Evolutionary conservation across 2,797 vertebrate genomes (phyloP).

Genomic region (Tenualosa ilisha): DNA sequence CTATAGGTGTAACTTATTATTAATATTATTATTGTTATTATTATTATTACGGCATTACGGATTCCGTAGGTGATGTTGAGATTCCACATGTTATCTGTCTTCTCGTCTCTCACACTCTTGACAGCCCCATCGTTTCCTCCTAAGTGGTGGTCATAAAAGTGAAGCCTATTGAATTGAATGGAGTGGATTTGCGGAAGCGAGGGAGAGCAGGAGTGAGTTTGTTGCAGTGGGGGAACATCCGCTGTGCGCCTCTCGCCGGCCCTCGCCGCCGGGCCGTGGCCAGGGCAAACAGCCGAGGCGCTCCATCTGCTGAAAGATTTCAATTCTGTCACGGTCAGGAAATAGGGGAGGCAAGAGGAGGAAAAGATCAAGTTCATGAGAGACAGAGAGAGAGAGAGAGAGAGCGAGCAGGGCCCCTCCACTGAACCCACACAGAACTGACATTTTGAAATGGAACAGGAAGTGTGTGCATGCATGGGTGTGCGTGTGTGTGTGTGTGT

Average conservation of each 20-base stretch:
- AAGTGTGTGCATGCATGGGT: background rate
- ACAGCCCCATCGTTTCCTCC: background rate
- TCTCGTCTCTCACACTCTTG: background rate
- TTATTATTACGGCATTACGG: background rate
- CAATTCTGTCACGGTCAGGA: slow-evolving; percentile 74
- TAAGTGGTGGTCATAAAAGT: background rate
- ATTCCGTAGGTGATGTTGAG: background rate
- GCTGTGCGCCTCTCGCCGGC: slow-evolving; percentile 52
- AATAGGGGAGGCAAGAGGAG: slow-evolving; percentile 67
- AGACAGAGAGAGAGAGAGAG: slow-evolving; percentile 36
- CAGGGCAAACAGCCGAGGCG: slow-evolving; percentile 73
- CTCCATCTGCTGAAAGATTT: slow-evolving; percentile 79
- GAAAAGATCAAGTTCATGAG: slow-evolving; percentile 69
- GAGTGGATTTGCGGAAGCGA: slow-evolving; percentile 23
- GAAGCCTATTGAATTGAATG: background rate
- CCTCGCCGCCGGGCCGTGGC: slow-evolving; percentile 51
- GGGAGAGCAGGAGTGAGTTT: slow-evolving; percentile 38
- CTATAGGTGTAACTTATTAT: no score
- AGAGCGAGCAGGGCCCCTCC: slow-evolving; percentile 52
- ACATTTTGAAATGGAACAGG: slow-evolving; percentile 47
- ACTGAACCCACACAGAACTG: slow-evolving; percentile 71
- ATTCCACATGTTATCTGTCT: background rate
- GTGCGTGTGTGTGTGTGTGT: slow-evolving; percentile 14
- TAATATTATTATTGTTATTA: no score
- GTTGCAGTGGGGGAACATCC: slow-evolving; percentile 52